Evolutionary conservation across 2,113 vertebrate genomes (phyloP), one percentile per base, ranked within the genome.

Genomic region (Upupa epops): DNA sequence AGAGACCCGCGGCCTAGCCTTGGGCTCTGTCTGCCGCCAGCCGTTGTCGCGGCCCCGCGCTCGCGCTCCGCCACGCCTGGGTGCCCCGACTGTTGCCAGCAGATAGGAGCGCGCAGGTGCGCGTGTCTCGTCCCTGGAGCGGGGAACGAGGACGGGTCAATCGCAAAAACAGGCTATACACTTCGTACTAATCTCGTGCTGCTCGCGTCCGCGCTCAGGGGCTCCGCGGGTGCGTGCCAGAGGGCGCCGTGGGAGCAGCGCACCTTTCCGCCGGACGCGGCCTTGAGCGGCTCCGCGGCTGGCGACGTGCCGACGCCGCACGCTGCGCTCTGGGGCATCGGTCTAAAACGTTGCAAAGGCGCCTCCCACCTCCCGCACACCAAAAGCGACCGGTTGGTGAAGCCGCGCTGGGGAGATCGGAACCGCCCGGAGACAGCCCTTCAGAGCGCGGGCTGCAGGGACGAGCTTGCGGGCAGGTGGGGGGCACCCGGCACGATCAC

Each of bases 291-390:
- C 25, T 63, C 17, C 36, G 32, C 7, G 64, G 58, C 60, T 21
- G 26, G 32, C 32, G 8, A 5, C 22, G n/a, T 3, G 63, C 12
- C 34, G 9, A 32, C 16, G 12, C 54, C 40, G 36, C 54, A 17
- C 24, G 42, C 40, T 11, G 64, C 59, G 12, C 2, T 7, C 26
- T 20, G 5, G 10, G 55, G 66, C 20, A 49, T 51, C 66, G 4
- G 34, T 56, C 11, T 18, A 0, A 20, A 5, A 15, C 31, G 3
- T 59, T 22, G 56, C 3, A 6, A 29, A 18, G 18, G 32, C 58
- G 20, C 0, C 22, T 29, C 18, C 34, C 8, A 28, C 26, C 46
- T n/a, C n/a, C n/a, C n/a, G n/a, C n/a, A n/a, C 16, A 0, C 4
- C 46, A 31, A 31, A 14, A 31, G 13, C 8, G 45, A 37, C 11